Evolutionary conservation across 1,140 invertebrate species (phyloP), one percentile per base, ranked within the genome.

Genomic region (Orchesella cincta): DNA sequence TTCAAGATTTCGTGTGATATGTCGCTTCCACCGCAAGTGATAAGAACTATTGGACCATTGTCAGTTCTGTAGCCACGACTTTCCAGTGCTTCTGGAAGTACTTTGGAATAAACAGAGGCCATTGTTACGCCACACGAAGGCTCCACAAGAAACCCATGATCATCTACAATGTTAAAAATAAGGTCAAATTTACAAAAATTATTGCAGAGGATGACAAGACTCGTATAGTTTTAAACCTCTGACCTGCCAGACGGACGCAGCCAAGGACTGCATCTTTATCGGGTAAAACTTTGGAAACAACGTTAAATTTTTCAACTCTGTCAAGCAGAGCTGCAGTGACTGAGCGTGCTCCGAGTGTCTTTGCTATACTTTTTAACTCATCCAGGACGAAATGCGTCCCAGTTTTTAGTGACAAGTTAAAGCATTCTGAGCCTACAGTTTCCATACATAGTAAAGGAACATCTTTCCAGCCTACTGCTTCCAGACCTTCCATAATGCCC

Each of bases 371-470:
- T 35, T 86, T 87, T 31, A 88, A 87, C 28, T 81, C 82, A 29
- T 84, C 84, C 46, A 88, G 79, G 20, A 84, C 84, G 0, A 88
- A 83, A 1, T 86, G 76, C 76, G 85, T 84, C 1, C 84, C 85
- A 26, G 84, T 85, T 76, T 85, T 81, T 1, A 89, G 64, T 12
- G 87, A 84, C 14, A 82, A 80, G 81, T 87, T 86, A 34, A 88
- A 86, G 75, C 85, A 86, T 77, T 88, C 83, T 34, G 87, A 85
- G 16, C 88, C 88, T 31, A 81, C 80, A 2, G 88, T 89, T 84
- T 89, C 88, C 85, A 89, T 86, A 34, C 86, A 86, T 67, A 89
- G 57, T 28, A 89, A 82, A 34, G 88, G 86, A 35, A 88, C 83
- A 78, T 82, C 83, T 71, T 84, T 83, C 87, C 86, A 79, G 83